Conservation (phyloP, 2,797 vertebrate genomes). For the Poecilia gillii region DNA sequence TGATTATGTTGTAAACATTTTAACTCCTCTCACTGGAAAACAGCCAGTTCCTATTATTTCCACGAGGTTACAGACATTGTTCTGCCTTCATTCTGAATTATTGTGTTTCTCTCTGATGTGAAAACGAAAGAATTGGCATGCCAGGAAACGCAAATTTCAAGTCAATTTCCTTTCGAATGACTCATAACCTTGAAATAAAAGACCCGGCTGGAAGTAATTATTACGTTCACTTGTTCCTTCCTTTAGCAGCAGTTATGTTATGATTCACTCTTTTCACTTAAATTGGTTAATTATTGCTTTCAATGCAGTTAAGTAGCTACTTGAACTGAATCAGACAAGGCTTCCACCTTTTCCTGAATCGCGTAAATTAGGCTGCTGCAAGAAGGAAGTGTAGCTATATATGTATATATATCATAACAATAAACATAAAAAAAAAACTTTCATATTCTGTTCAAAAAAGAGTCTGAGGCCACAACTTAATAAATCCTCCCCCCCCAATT, state of each 20-base stretch:
- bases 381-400: conserved; percentile 10
- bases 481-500: too few species aligned
- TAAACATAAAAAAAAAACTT: too few species aligned
- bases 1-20: conserved; percentile 27
- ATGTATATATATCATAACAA: too few species aligned
- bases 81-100: not conserved
- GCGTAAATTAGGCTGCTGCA: conserved; percentile 44
- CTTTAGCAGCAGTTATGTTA: conserved; percentile 17
- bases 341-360: conserved; percentile 24
- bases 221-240: conserved; percentile 7
- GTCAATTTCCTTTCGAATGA: conserved; percentile 11
- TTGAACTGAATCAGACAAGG: conserved; percentile 39
- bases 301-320: conserved; percentile 23
- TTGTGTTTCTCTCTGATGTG: not conserved
- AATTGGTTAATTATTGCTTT: conserved; percentile 35
- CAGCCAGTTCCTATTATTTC: conserved; percentile 15
- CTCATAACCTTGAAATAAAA: conserved; percentile 13
- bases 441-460: too few species aligned
- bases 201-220: conserved; percentile 8
- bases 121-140: not conserved
- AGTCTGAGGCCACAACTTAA: too few species aligned
- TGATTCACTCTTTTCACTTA: conserved; percentile 28
- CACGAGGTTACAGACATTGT: not conserved
- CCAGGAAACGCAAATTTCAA: not conserved
- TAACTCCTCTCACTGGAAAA: conserved; percentile 19